These are phyloP conservation scores for Lasius fuliginosus DNA, from an alignment of 2,888 invertebrate genomes.

Conservation along the genomic window DNA sequence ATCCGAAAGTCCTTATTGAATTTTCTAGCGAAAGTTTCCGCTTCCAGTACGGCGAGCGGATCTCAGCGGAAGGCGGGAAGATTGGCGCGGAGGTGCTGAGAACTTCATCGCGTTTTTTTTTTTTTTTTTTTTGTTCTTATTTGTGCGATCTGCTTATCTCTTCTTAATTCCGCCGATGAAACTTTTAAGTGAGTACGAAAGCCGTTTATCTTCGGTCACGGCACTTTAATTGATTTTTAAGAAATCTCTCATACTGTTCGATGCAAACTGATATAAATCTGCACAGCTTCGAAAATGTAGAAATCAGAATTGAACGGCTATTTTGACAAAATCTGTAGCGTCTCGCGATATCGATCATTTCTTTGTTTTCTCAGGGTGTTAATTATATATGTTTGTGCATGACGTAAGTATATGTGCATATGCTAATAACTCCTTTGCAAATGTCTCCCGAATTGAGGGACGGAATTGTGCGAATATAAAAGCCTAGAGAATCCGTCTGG, in stretches of 20 bases:
- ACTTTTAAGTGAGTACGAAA: conserved; percentile 43
- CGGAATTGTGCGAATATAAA: conserved; percentile 19
- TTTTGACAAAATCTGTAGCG: neutral
- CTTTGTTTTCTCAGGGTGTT: neutral
- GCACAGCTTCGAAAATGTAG: neutral
- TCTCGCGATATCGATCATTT: neutral
- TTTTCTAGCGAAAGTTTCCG: conserved; percentile 50
- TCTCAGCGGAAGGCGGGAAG: neutral
- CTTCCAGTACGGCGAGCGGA: neutral
- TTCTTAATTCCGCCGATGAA: conserved; percentile 42
- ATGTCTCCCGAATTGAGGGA: neutral
- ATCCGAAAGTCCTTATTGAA: conserved; percentile 69
- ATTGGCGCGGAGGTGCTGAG: neutral
- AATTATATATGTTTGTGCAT: neutral
- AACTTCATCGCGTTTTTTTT: conserved; percentile 29
- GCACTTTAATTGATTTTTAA: conserved; percentile 38
- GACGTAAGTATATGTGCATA: too few relatives aligned
- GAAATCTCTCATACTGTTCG: neutral
- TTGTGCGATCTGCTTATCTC: conserved; percentile 45
- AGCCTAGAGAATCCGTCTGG: conserved; percentile 33
- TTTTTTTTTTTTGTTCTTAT: conserved; percentile 5
- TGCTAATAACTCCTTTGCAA: neutral
- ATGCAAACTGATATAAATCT: neutral
- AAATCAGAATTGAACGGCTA: neutral
- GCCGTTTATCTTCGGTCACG: conserved; percentile 17